Evolutionary conservation across 2,888 invertebrate genomes (phyloP).

Genomic region (Iselma pallidipennis): DNA sequence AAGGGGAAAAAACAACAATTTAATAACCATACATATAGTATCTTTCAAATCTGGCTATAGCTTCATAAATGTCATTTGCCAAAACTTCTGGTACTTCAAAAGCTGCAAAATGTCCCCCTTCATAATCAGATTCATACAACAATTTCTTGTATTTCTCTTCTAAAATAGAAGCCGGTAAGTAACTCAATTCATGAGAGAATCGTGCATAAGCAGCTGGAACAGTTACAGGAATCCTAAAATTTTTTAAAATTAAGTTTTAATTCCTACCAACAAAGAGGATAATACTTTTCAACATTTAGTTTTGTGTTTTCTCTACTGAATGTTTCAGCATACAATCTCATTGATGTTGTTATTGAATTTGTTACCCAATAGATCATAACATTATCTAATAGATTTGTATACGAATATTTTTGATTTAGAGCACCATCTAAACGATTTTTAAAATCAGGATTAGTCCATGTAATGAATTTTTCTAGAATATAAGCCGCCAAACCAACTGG

Average conservation of each 20-base stretch:
- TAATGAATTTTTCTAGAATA: constrained; percentile 85
- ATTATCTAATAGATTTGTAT: constrained; percentile 77
- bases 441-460: constrained; percentile 67
- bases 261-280: background rate
- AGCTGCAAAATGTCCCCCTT: constrained; percentile 44
- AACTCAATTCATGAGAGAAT: constrained; percentile 71
- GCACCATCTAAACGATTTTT: constrained; percentile 66
- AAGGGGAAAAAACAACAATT: no score
- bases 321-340: constrained; percentile 74
- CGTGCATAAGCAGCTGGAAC: constrained; percentile 77
- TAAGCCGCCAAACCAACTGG: constrained; percentile 89
- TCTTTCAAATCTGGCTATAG: constrained; percentile 13
- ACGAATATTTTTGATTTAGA: constrained; percentile 64
- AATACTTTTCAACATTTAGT: constrained; percentile 11
- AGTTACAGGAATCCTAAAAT: constrained; percentile 63
- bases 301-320: constrained; percentile 48
- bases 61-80: constrained; percentile 38
- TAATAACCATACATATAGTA: background rate
- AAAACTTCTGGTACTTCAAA: constrained; percentile 40
- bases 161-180: constrained; percentile 64
- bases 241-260: background rate
- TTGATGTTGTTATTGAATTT: constrained; percentile 72
- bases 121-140: constrained; percentile 54
- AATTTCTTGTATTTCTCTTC: constrained; percentile 67
- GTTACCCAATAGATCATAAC: constrained; percentile 83